Evolutionary conservation across 2,888 invertebrate genomes (phyloP).

Genomic region (Drosophila seclusa): DNA sequence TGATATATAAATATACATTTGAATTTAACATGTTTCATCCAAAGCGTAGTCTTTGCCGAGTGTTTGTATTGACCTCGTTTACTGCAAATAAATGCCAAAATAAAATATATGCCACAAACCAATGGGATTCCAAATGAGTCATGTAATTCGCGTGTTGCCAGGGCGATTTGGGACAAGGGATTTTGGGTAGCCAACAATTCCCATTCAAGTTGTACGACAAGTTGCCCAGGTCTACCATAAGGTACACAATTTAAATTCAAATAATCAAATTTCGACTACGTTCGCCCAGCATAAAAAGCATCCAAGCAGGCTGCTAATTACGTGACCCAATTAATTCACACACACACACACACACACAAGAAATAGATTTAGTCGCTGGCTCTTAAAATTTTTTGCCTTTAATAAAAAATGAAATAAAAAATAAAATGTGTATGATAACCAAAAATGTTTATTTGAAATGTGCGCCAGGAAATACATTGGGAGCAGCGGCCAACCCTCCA

Average conservation of each 20-base stretch:
- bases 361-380: constrained; percentile 43
- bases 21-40: not conserved
- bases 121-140: constrained; percentile 15
- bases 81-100: not conserved
- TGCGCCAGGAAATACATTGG: constrained; percentile 73
- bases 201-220: constrained; percentile 21
- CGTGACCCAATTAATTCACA: constrained; percentile 75
- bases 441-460: constrained; percentile 73
- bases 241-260: constrained; percentile 45
- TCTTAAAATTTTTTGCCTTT: constrained; percentile 44
- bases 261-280: constrained; percentile 52
- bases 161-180: constrained; percentile 38
- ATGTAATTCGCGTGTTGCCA: constrained; percentile 39
- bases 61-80: not conserved
- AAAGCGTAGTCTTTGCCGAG: not conserved
- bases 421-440: constrained; percentile 47
- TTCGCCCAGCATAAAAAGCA: constrained; percentile 34
- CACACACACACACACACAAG: constrained; percentile 29
- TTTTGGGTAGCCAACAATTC: constrained; percentile 25
- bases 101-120: constrained; percentile 2
- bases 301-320: constrained; percentile 65
- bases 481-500: constrained; percentile 4
- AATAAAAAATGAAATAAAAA: constrained; percentile 5
- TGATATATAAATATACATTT: not conserved
- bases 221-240: constrained; percentile 23